phyloP scores from a whole-genome alignment of 2,113 vertebrate genomes.

The Glaucidium brasilianum region DNA sequence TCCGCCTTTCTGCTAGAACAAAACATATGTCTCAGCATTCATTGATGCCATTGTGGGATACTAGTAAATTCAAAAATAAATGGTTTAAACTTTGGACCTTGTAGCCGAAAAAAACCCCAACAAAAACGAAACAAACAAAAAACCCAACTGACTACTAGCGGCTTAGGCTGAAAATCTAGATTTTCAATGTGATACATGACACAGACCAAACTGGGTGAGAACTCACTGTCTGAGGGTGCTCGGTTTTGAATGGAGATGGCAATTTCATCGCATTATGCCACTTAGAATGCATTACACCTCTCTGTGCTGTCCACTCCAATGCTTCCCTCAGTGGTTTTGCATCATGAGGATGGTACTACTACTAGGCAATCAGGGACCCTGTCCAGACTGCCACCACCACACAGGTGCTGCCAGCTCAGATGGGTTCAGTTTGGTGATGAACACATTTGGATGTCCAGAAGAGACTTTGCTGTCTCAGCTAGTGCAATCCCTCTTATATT shows the following conservation, averaged over 20 bases:
- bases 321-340: not conserved
- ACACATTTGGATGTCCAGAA: not conserved
- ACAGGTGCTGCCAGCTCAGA: not conserved
- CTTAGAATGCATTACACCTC: not conserved
- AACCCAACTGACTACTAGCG: not conserved
- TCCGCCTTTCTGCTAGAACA: not conserved
- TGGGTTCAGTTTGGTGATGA: not conserved
- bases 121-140: not conserved
- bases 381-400: not conserved
- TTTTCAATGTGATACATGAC: not conserved
- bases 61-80: not conserved
- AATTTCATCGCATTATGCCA: not conserved
- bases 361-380: not conserved
- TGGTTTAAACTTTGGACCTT: not conserved
- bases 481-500: not conserved
- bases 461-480: not conserved
- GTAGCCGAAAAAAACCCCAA: not conserved
- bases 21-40: not conserved
- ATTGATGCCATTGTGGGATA: not conserved
- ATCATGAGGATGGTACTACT: not conserved
- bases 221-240: not conserved
- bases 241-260: not conserved
- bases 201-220: not conserved
- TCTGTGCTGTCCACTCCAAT: not conserved
- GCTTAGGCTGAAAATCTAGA: not conserved